A percentile compares a stretch with the other conserved stretches of the same genome.
Conservation (phyloP, 2,113 vertebrate species). For the Bos taurus region DNA sequence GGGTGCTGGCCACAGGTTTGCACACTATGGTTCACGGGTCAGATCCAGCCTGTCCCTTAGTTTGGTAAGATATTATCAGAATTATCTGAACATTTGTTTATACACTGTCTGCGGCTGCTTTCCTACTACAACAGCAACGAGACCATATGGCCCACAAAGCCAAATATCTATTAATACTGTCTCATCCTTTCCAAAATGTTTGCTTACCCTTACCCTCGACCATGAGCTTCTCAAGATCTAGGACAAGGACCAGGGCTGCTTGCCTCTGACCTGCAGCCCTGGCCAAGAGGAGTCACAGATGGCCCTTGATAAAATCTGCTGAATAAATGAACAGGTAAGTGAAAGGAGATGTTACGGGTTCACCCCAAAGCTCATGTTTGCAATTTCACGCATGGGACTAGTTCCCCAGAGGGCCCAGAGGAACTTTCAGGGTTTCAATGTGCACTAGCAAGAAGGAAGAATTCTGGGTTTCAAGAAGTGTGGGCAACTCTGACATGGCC, state of each 20-base stretch:
- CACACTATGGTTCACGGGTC: background rate
- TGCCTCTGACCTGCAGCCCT: no score
- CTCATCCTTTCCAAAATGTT: background rate
- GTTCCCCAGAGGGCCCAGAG: background rate
- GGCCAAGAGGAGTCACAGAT: background rate
- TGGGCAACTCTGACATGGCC: rapidly evolving
- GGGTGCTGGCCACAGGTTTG: background rate
- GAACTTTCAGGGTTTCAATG: background rate
- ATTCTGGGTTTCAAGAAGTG: background rate
- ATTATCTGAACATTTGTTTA: background rate
- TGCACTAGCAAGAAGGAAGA: background rate
- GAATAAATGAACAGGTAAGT: background rate
- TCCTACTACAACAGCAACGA: background rate
- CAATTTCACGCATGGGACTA: background rate
- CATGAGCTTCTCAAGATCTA: background rate
- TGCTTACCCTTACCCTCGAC: background rate
- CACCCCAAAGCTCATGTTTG: background rate
- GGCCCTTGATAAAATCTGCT: background rate
- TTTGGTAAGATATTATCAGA: background rate
- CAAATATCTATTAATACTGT: background rate
- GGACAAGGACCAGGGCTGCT: background rate
- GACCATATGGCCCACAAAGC: background rate
- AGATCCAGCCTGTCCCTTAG: background rate
- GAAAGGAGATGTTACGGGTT: background rate
- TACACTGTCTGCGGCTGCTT: no score